Conservation (phyloP, 2,797 vertebrate species). For the Natrix natrix region DNA sequence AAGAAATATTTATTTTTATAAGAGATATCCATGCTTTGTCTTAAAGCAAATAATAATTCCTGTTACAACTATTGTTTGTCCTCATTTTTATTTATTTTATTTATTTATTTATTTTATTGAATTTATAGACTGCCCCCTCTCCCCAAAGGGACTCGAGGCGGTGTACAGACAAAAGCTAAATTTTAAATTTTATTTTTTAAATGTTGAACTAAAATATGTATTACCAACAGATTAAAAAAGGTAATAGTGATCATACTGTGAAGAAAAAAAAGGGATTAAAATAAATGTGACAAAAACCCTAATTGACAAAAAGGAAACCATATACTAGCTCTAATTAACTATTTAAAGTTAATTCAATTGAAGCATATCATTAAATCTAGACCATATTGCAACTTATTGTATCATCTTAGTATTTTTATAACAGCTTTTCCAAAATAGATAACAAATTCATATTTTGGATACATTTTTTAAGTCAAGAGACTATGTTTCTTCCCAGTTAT, state of each 20-base stretch:
- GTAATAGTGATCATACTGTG: background rate
- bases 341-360: background rate
- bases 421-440: background rate
- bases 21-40: background rate
- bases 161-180: too few relatives aligned
- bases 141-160: too few relatives aligned
- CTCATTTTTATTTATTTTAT: too few relatives aligned
- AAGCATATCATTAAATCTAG: background rate
- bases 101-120: too few relatives aligned
- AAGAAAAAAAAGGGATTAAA: background rate
- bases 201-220: background rate
- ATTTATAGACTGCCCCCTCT: too few relatives aligned
- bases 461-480: background rate
- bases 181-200: background rate
- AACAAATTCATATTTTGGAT: background rate
- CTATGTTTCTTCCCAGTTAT: background rate
- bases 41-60: background rate
- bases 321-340: background rate
- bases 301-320: background rate
- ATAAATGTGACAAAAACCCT: background rate
- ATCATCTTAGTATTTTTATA: background rate
- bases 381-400: background rate
- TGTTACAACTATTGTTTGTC: background rate
- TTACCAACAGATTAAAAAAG: background rate
- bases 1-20: background rate